A percentile compares a stretch with the other conserved stretches of the same genome.
phyloP scores from a whole-genome alignment of 2,797 vertebrate genomes.

The Gallinago nigripennis region DNA sequence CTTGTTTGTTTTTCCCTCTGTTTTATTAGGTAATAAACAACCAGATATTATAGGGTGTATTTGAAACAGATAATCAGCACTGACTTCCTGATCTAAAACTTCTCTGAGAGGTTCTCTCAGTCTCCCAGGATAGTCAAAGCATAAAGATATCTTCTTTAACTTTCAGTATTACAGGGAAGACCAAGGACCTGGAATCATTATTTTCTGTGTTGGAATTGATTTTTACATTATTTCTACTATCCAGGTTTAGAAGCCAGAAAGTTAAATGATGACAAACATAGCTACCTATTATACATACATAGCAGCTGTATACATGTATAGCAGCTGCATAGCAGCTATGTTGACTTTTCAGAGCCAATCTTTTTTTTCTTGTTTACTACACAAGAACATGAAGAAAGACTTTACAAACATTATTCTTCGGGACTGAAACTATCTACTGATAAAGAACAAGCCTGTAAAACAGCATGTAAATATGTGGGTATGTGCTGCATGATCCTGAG shows the following conservation, averaged over 20 bases:
- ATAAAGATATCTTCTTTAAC: not conserved
- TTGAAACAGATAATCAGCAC: not conserved
- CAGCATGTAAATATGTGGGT: not conserved
- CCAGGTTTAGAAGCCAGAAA: not conserved
- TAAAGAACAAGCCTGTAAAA: not conserved
- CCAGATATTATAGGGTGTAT: not conserved
- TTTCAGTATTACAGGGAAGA: not conserved
- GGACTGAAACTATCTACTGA: not conserved
- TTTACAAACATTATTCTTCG: not conserved
- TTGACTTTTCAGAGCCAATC: not conserved
- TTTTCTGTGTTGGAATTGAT: not conserved
- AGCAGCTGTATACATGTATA: not conserved
- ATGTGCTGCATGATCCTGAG: not conserved
- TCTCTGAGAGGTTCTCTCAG: not conserved
- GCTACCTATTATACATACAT: not conserved
- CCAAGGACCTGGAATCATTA: not conserved
- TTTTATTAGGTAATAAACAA: conserved; percentile 12
- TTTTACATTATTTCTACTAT: not conserved
- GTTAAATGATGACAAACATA: not conserved
- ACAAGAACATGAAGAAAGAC: not conserved
- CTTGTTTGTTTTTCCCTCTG: not conserved
- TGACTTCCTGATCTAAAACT: conserved; percentile 1
- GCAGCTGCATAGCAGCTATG: not conserved
- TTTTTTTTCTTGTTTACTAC: not conserved
- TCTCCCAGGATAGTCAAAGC: not conserved